These are phyloP conservation scores for Crambe crambe DNA, from an alignment of 37 sponge, comb jelly and placozoan species.

Conservation along the genomic window DNA sequence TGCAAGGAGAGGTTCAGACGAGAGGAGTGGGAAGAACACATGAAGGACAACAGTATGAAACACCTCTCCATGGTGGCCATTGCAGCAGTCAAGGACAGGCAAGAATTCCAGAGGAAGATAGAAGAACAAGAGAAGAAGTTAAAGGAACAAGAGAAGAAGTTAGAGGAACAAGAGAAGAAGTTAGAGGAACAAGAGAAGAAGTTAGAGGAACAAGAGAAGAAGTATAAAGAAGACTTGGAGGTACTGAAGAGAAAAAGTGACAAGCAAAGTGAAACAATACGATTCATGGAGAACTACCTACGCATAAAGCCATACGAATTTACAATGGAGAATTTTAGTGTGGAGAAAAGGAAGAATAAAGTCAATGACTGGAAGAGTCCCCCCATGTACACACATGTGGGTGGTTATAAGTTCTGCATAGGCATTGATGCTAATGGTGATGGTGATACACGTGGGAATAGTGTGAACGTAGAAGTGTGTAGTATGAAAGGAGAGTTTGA, in stretches of 20 bases:
- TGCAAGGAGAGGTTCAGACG: conserved; percentile 19
- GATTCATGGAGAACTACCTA: neutral
- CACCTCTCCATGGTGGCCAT: conserved; percentile 14
- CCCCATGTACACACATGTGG: conserved; percentile 3
- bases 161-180: neutral
- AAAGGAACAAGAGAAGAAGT: neutral
- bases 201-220: neutral
- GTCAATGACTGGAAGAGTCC: conserved; percentile 5
- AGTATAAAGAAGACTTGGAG: neutral
- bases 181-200: neutral
- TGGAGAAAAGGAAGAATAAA: neutral
- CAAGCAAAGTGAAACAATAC: too few relatives aligned
- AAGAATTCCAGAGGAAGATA: neutral
- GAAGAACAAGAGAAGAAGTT: conserved; percentile 1
- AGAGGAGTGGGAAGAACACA: conserved; percentile 15
- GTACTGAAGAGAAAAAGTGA: neutral
- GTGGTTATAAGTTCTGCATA: conserved; percentile 10
- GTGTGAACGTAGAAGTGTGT: neutral
- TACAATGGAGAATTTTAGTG: neutral
- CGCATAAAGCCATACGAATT: neutral
- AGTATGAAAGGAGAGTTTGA: neutral
- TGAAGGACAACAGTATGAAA: conserved; percentile 3
- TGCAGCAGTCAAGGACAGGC: neutral
- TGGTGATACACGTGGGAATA: neutral
- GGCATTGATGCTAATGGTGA: conserved; percentile 7